These are phyloP conservation scores for Delia radicum DNA, from an alignment of 1,140 invertebrate species.

Conservation along the genomic window DNA sequence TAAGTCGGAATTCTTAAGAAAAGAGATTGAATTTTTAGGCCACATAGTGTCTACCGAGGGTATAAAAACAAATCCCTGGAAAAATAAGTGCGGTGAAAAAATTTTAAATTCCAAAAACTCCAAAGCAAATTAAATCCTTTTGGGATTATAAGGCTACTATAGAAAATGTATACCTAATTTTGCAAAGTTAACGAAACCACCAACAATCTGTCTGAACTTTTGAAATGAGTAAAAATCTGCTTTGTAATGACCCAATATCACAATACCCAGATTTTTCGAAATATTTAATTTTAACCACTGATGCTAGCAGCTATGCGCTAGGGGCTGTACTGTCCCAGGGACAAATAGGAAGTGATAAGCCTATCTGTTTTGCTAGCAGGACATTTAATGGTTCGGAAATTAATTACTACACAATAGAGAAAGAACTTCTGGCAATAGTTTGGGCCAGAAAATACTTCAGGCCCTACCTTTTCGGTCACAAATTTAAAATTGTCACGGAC, in stretches of 20 bases:
- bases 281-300: slow-evolving; percentile 34
- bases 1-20: too few species aligned
- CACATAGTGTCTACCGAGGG: too few species aligned
- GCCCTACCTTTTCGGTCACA: slow-evolving; percentile 56
- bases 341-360: too few species aligned
- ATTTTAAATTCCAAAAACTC: neutral
- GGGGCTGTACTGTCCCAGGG: too few species aligned
- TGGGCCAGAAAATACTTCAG: too few species aligned
- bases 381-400: too few species aligned
- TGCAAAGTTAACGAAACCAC: neutral
- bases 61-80: too few species aligned
- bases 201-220: neutral
- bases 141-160: neutral
- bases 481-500: slow-evolving; percentile 60
- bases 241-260: slow-evolving; percentile 21
- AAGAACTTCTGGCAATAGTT: too few species aligned
- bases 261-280: slow-evolving; percentile 35
- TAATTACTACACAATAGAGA: too few species aligned
- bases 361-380: too few species aligned
- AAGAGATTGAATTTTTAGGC: too few species aligned
- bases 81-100: neutral
- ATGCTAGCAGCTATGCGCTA: too few species aligned
- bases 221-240: neutral
- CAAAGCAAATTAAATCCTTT: neutral
- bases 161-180: neutral